These are phyloP conservation scores for Agrotis puta DNA, from an alignment of 2,888 invertebrate species.

Conservation along the genomic window DNA sequence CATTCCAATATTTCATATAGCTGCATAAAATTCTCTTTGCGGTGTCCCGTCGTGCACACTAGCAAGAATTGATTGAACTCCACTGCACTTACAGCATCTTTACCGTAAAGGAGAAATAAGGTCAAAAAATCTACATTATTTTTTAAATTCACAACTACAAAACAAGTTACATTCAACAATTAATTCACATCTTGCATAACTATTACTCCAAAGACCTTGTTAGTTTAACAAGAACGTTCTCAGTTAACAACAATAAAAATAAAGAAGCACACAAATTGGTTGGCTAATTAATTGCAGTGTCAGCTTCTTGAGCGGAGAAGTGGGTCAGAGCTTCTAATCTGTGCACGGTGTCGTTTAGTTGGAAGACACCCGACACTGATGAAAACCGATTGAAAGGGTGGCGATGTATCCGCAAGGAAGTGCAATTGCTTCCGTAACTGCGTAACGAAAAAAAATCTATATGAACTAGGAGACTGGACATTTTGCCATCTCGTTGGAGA, in stretches of 20 bases:
- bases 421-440: neutral
- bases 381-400: constrained; percentile 6
- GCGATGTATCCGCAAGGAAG: constrained; percentile 18
- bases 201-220: constrained; percentile 36
- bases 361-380: constrained; percentile 41
- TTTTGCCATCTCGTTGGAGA: neutral
- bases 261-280: constrained; percentile 47
- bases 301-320: constrained; percentile 48
- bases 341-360: constrained; percentile 53
- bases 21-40: no score
- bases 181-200: constrained; percentile 32
- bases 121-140: no score
- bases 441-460: no score
- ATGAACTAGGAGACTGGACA: no score
- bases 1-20: no score
- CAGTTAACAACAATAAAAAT: constrained; percentile 47
- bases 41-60: no score
- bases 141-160: neutral
- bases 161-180: constrained; percentile 18
- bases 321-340: constrained; percentile 60
- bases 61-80: no score
- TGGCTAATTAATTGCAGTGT: constrained; percentile 58
- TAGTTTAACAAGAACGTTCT: constrained; percentile 32
- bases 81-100: no score
- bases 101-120: neutral